Conservation (phyloP, 2,113 vertebrate species). For the Carettochelys insculpta region DNA sequence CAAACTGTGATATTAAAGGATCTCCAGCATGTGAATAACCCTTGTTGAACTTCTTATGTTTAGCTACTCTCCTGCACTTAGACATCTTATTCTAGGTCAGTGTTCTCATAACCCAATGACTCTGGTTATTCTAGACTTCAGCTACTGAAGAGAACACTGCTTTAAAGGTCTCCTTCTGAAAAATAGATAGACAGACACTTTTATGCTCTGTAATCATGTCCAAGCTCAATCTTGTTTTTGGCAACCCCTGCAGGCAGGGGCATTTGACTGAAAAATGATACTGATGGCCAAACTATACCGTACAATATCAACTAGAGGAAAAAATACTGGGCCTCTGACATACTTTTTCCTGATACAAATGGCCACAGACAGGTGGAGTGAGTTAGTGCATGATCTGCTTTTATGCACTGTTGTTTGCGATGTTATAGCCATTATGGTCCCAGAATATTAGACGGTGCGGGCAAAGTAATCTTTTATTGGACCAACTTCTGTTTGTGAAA, state of each 20-base stretch:
- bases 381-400: accelerated
- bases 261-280: constrained; percentile 59
- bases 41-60: constrained; percentile 21
- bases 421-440: not conserved
- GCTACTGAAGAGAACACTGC: not conserved
- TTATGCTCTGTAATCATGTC: constrained; percentile 77
- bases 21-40: constrained; percentile 29
- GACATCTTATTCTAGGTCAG: constrained; percentile 44
- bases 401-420: not conserved
- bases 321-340: not conserved
- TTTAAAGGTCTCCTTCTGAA: constrained; percentile 75
- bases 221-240: constrained; percentile 81
- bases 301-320: not conserved
- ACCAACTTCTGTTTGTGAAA: not conserved
- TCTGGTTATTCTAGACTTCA: not conserved
- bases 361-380: accelerated
- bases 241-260: constrained; percentile 75
- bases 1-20: not conserved
- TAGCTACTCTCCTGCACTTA: constrained; percentile 42
- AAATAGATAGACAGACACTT: constrained; percentile 78
- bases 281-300: not conserved
- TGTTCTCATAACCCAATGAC: not conserved
- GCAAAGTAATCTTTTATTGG: not conserved
- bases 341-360: not conserved
- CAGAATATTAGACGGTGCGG: not conserved